Evolutionary conservation across 1,140 invertebrate genomes (phyloP).

Genomic region (Aphidius gifuensis): DNA sequence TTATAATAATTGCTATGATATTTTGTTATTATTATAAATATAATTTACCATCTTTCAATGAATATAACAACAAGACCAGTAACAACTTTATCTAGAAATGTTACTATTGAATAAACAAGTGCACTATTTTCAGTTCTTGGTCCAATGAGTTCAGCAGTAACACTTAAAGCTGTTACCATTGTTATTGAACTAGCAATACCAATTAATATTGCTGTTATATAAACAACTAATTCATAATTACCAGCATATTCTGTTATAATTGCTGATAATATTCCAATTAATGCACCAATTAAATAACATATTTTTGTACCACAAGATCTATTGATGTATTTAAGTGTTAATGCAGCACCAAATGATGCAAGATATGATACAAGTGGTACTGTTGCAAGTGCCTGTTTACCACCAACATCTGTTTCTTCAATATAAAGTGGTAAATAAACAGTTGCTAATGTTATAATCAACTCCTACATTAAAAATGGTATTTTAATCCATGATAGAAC

Average conservation of each 20-base stretch:
- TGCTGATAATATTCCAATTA: slow-evolving; percentile 45
- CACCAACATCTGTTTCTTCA: slow-evolving; percentile 62
- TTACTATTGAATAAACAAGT: slow-evolving; percentile 90
- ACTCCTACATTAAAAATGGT: slow-evolving; percentile 42
- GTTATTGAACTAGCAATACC: slow-evolving; percentile 84
- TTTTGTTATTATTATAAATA: slow-evolving; percentile 6
- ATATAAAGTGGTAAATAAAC: slow-evolving; percentile 86
- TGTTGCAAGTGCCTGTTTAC: slow-evolving; percentile 71
- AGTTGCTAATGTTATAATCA: slow-evolving; percentile 75
- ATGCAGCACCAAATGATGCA: slow-evolving; percentile 77
- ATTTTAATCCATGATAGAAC: slow-evolving; percentile 33
- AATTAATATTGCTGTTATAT: slow-evolving; percentile 49
- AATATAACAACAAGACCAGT: slow-evolving; percentile 83
- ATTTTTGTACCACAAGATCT: slow-evolving; percentile 59
- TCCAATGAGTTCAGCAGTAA: slow-evolving; percentile 89
- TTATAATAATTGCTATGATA: slow-evolving; percentile 6
- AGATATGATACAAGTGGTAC: slow-evolving; percentile 84
- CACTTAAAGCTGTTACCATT: slow-evolving; percentile 84
- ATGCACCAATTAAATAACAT: slow-evolving; percentile 46
- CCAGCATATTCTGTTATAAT: slow-evolving; percentile 41
- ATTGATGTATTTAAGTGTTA: slow-evolving; percentile 70
- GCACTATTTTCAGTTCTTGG: slow-evolving; percentile 83
- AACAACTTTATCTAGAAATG: slow-evolving; percentile 90
- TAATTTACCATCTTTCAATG: slow-evolving; percentile 74
- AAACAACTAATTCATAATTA: slow-evolving; percentile 38